phyloP scores from a whole-genome alignment of 2,888 invertebrate species.

The Drosophila mimica region DNA sequence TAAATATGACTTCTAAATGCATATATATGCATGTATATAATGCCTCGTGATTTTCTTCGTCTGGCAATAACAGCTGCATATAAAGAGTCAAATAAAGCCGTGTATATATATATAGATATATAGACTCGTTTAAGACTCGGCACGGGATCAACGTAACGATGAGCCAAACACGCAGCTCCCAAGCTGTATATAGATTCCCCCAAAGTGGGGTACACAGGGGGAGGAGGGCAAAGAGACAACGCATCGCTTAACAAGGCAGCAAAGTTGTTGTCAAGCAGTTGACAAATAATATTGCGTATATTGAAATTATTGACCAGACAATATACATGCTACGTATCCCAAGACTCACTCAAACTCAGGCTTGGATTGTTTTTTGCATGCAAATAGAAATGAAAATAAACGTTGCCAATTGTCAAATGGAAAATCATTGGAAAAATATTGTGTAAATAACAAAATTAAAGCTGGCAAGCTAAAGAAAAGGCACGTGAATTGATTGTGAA shows the following conservation, averaged over 20 bases:
- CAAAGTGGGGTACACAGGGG: background rate
- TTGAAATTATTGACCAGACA: constrained; percentile 57
- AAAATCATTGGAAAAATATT: constrained; percentile 28
- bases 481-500: constrained; percentile 8
- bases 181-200: constrained; percentile 7
- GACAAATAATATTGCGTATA: constrained; percentile 67
- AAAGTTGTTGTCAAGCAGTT: constrained; percentile 54
- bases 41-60: constrained; percentile 56
- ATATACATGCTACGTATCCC: constrained; percentile 14
- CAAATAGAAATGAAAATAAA: constrained; percentile 31
- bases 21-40: constrained; percentile 28
- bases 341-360: constrained; percentile 19
- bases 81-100: constrained; percentile 5
- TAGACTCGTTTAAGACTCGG: constrained; percentile 1
- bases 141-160: constrained; percentile 20
- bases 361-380: constrained; percentile 37
- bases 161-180: constrained; percentile 46
- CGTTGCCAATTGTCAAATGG: constrained; percentile 29
- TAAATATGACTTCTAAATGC: constrained; percentile 15
- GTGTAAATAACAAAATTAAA: constrained; percentile 33
- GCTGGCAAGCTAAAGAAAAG: background rate
- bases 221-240: constrained; percentile 21
- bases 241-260: constrained; percentile 42
- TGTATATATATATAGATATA: constrained; percentile 2
- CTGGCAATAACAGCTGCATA: constrained; percentile 9